Percentiles rank a stretch among this genome's conserved stretches.
These are phyloP conservation scores for Phania funesta DNA, from an alignment of 2,888 invertebrate genomes.

Conservation along the genomic window DNA sequence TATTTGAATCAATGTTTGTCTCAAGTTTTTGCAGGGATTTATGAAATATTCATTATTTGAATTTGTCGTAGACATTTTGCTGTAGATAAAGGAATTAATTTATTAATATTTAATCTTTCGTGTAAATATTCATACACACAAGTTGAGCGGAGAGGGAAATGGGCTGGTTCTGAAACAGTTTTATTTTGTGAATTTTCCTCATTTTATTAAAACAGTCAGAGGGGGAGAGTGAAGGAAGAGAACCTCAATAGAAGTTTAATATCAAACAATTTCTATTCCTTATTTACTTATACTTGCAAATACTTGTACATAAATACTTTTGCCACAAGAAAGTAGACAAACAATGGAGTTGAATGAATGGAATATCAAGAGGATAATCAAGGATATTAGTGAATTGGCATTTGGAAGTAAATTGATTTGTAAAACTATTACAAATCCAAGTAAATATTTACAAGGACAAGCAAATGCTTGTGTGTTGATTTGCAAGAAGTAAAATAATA, in stretches of 20 bases:
- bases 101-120: constrained; percentile 58
- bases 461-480: background rate
- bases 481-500: background rate
- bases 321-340: constrained; percentile 17
- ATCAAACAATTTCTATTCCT: constrained; percentile 23
- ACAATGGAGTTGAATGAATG: constrained; percentile 26
- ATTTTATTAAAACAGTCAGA: constrained; percentile 32
- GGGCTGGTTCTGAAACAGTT: background rate
- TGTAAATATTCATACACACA: background rate
- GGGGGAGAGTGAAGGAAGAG: constrained; percentile 36
- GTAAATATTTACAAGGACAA: constrained; percentile 56
- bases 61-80: constrained; percentile 47
- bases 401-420: constrained; percentile 60
- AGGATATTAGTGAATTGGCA: constrained; percentile 47
- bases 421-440: constrained; percentile 47
- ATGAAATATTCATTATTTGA: constrained; percentile 42
- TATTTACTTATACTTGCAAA: constrained; percentile 32
- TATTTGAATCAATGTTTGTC: constrained; percentile 13
- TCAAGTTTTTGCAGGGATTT: constrained; percentile 37
- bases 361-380: constrained; percentile 64
- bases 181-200: background rate
- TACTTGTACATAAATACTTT: background rate
- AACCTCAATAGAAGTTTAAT: constrained; percentile 40
- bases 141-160: too few relatives aligned
- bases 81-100: constrained; percentile 56